Conservation (phyloP, 2,888 invertebrate species). For the Rhagonycha lutea region DNA sequence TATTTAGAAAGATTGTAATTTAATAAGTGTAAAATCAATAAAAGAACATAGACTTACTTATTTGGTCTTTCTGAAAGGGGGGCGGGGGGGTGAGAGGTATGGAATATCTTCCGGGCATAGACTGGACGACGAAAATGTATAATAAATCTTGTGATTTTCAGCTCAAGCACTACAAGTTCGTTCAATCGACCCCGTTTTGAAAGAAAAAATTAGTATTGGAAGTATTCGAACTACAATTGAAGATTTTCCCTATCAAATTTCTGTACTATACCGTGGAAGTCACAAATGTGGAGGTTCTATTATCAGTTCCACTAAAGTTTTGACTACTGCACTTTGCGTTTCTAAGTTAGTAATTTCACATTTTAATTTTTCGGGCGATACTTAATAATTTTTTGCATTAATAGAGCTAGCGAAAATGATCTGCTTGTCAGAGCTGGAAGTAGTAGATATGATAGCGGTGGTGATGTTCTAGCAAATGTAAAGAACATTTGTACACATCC, state of each 20-base stretch:
- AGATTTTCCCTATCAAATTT: slow-evolving; percentile 50
- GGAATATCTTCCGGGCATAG: too few species aligned
- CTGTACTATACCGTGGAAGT: slow-evolving; percentile 34
- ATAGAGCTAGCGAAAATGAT: not conserved
- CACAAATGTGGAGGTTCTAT: slow-evolving; percentile 45
- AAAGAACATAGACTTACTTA: too few species aligned
- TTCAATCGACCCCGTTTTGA: not conserved
- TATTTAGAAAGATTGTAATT: too few species aligned
- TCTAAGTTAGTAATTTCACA: slow-evolving; percentile 5
- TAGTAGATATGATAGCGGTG: not conserved
- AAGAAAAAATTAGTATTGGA: slow-evolving; percentile 47
- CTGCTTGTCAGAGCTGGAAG: slow-evolving; percentile 6
- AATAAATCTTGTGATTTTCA: too few species aligned
- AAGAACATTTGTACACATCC: not conserved
- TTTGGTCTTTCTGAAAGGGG: too few species aligned
- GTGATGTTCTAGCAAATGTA: not conserved
- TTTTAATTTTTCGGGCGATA: not conserved
- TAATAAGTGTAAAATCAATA: too few species aligned
- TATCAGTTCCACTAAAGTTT: slow-evolving; percentile 40
- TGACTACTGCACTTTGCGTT: slow-evolving; percentile 41
- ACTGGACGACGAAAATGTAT: too few species aligned
- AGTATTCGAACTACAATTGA: slow-evolving; percentile 46
- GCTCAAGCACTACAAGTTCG: not conserved
- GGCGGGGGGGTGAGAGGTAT: too few species aligned
- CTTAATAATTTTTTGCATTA: not conserved